Percentiles rank a stretch among this genome's conserved stretches.
Evolutionary conservation across 2,888 invertebrate species (phyloP).

Genomic region (Hoplodrina blanda): DNA sequence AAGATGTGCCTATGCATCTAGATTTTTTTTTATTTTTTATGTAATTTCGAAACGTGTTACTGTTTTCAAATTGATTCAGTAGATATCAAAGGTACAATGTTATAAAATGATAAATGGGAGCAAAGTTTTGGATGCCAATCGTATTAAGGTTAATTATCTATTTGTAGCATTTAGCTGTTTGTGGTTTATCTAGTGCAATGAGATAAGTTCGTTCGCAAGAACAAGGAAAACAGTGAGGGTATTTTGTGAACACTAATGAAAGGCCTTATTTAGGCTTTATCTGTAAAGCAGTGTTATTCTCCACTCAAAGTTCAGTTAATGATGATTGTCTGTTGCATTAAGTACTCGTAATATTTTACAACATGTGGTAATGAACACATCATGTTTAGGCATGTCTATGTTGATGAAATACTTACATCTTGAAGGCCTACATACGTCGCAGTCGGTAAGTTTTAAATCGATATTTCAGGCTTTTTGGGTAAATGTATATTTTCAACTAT

Average conservation of each 20-base stretch:
- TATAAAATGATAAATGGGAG: conserved; percentile 4
- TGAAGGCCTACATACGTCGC: background rate
- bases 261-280: conserved; percentile 33
- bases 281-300: conserved; percentile 30
- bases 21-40: conserved; percentile 29
- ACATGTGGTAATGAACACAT: conserved; percentile 46
- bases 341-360: conserved; percentile 52
- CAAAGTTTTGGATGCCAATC: conserved; percentile 12
- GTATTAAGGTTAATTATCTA: background rate
- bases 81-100: conserved; percentile 26
- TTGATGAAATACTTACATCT: conserved; percentile 31
- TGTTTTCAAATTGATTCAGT: conserved; percentile 12
- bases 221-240: conserved; percentile 22
- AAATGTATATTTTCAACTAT: no score
- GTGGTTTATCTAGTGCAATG: background rate
- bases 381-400: conserved; percentile 31
- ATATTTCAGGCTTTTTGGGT: background rate
- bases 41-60: conserved; percentile 35
- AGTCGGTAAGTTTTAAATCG: background rate
- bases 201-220: background rate
- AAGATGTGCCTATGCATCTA: conserved; percentile 25
- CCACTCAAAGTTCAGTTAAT: conserved; percentile 46
- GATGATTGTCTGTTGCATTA: conserved; percentile 54
- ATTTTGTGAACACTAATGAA: conserved; percentile 18
- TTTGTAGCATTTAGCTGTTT: conserved; percentile 17